Evolutionary conservation across 1,140 invertebrate genomes (phyloP).

Genomic region (Yoshiicerus persimilis): DNA sequence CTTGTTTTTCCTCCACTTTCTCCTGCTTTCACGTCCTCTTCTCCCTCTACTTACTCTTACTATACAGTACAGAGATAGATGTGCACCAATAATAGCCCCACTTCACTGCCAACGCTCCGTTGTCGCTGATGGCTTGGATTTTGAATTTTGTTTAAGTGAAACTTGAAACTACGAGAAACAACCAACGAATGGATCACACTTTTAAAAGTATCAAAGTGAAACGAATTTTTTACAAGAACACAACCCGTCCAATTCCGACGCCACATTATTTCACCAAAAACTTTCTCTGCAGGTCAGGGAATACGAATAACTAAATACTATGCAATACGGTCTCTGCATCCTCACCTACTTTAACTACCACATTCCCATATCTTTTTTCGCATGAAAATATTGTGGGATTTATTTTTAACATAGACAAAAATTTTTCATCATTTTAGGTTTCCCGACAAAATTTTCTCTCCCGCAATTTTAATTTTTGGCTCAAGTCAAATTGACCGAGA

Average conservation of each 20-base stretch:
- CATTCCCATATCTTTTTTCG: too few species aligned
- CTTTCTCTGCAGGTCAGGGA: conserved; percentile 34
- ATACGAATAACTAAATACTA: neutral
- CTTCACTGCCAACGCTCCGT: neutral
- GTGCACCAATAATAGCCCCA: too few species aligned
- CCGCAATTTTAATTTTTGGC: too few species aligned
- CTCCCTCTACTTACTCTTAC: neutral
- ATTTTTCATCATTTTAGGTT: too few species aligned
- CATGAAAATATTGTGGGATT: too few species aligned
- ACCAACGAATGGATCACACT: conserved; percentile 25
- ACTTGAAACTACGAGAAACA: conserved; percentile 24
- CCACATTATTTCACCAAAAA: conserved; percentile 37
- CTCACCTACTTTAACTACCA: too few species aligned
- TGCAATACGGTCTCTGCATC: too few species aligned
- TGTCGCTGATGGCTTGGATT: conserved; percentile 6
- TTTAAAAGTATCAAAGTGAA: conserved; percentile 47
- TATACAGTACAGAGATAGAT: too few species aligned
- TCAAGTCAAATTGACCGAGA: too few species aligned
- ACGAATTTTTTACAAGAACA: conserved; percentile 38
- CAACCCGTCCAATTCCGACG: neutral
- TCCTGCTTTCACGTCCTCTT: neutral
- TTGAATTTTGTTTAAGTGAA: conserved; percentile 19
- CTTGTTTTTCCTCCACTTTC: neutral
- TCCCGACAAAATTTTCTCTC: too few species aligned
- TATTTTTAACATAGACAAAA: too few species aligned